Conservation (phyloP, 2,888 invertebrate species). For the Seladonia tumulorum region DNA sequence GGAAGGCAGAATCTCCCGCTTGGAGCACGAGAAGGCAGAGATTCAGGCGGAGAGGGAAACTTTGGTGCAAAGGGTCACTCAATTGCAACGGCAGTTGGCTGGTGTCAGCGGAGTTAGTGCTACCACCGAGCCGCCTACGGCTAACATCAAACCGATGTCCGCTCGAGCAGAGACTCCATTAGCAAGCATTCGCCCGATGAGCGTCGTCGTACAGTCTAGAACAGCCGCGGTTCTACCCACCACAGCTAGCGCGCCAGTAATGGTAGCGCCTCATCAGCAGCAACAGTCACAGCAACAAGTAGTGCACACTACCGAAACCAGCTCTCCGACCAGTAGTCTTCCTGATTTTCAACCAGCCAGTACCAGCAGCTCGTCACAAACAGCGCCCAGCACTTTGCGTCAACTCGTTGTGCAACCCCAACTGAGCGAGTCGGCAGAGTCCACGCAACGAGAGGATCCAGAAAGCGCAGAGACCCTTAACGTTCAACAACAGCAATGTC, state of each 20-base stretch:
- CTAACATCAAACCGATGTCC: constrained; percentile 97
- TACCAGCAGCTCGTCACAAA: constrained; percentile 87
- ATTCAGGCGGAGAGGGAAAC: constrained; percentile 88
- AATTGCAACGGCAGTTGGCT: constrained; percentile 89
- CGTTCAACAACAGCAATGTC: constrained; percentile 73
- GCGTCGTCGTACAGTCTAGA: constrained; percentile 88
- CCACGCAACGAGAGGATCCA: constrained; percentile 86
- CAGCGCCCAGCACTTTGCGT: constrained; percentile 86
- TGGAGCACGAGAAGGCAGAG: constrained; percentile 91
- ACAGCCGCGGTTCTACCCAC: constrained; percentile 93
- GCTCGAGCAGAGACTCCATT: constrained; percentile 93
- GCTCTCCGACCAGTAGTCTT: constrained; percentile 90
- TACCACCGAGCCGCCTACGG: constrained; percentile 90
- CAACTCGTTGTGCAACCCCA: constrained; percentile 89
- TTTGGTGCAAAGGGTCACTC: constrained; percentile 88
- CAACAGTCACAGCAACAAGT: constrained; percentile 86
- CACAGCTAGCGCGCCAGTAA: constrained; percentile 85
- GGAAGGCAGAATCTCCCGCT: constrained; percentile 88
- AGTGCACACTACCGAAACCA: constrained; percentile 85
- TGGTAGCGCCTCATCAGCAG: constrained; percentile 80
- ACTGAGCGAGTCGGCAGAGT: constrained; percentile 84
- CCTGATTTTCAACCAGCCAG: constrained; percentile 95
- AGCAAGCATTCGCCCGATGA: constrained; percentile 97
- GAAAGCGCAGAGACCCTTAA: constrained; percentile 84
- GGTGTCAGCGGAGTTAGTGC: constrained; percentile 87